Base-by-base conservation (phyloP, 1,140 invertebrate species). In the Belonocnema kinseyi region DNA sequence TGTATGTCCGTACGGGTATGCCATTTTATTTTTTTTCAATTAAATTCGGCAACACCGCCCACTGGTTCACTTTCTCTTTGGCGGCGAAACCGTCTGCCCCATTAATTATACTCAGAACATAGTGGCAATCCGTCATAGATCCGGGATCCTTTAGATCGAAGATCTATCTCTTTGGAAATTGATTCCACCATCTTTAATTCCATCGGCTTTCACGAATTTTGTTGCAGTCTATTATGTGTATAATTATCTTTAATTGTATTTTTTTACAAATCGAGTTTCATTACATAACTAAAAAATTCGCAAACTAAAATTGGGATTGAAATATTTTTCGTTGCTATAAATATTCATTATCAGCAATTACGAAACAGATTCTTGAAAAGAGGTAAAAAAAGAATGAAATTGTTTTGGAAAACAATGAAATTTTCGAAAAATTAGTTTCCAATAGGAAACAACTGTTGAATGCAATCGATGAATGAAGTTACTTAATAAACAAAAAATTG, bases 1-100 rank as follows among this genome's bases (percentile, higher is more conserved):
- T 54, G 40, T 46, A 46, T 10, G 40, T 0, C 40, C 11, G 26
- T 33, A 46, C 1, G 7, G 10, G 8, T 46, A 11, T 10, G 40
- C 7, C 40, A 54, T 17, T 54, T n/a, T n/a, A n/a, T n/a, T n/a
- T n/a, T n/a, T n/a, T n/a, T n/a, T n/a, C n/a, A n/a, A n/a, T 8
- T 5, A 66, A 66, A 46, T 66, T 66, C 26, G 61, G 61, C 61
- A 66, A 66, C 61, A 66, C 61, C 40, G 61, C n/a, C 33, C 21
- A 66, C 61, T 40, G 61, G 61, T n/a, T 66, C 21, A 66, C 61
- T 66, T 66, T 66, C 61, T 46, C 61, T 33, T 40, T 12, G 33
- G 33, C 14, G 58, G 14, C 58, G 26, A 66, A 66, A 46, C 58
- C 6, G 8, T 19, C 12, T 66, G 16, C n/a, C 40, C 26, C n/a